Evolutionary conservation across 2,888 invertebrate genomes (phyloP), one percentile per base, ranked within the genome.

Genomic region (Ophioninae sp.): DNA sequence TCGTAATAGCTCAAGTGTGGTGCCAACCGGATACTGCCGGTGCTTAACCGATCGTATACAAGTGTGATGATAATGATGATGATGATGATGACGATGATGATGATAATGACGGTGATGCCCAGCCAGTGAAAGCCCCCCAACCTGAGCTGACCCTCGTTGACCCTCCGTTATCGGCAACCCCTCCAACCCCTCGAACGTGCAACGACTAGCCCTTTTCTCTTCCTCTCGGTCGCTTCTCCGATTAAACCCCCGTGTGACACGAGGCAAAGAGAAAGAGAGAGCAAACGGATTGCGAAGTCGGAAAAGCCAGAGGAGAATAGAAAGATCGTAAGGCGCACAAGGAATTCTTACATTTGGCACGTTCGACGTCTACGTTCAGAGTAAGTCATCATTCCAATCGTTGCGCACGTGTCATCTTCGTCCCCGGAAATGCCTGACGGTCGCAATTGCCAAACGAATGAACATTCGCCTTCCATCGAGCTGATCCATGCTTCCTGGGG

Each of bases 51-150:
- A 84, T 79, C 79, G 78, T 85, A 68, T 69, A 83, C 82, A 83
- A 84, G 85, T 86, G 85, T 85, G 74, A 80, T 83, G 79, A 73
- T 63, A 37, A 78, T 75, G 56, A 68, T 75, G 56, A 68, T 44
- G 69, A 75, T 81, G 78, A 64, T 44, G 44, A 44, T 51, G 68
- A 68, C 44, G 41, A 75, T 65, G 37, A 78, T 78, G 30, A 71
- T 79, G 6, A 79, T 23, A 22, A 79, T 65, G 23, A 80, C 73
- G 85, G 86, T 87, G 86, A 87, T 88, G 89, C 84, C 87, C 85
- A 87, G 87, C 88, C 88, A 90, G 91, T 90, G 91, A 90, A 89
- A 90, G 88, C 78, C 73, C 56, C 81, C 41, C 64, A 13, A 10
- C 30, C 63, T 64, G 84, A 71, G 79, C 77, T 86, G 86, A 87